phyloP scores from a whole-genome alignment of 2,888 invertebrate genomes.

The Chorisops tibialis region DNA sequence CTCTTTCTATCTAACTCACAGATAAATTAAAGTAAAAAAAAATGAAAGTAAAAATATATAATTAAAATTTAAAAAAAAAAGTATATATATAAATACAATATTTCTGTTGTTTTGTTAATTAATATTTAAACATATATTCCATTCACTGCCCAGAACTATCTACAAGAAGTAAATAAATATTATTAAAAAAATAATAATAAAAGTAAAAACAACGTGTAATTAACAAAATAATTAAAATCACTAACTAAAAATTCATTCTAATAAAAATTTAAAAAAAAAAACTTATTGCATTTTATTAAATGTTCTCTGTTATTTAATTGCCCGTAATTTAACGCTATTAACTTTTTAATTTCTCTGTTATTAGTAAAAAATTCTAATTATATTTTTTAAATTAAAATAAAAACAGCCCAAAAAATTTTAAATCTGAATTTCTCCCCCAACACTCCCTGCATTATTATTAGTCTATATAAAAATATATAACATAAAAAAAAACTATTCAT shows the following conservation, averaged over 20 bases:
- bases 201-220: background rate
- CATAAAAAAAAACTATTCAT: too few species aligned
- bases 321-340: too few species aligned
- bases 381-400: too few species aligned
- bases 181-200: background rate
- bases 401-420: too few species aligned
- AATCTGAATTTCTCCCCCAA: too few species aligned
- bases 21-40: conserved; percentile 18
- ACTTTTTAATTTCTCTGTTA: too few species aligned
- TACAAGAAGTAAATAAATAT: conserved; percentile 7
- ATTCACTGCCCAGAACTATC: conserved; percentile 31
- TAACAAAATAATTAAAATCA: background rate
- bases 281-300: background rate
- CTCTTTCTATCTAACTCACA: conserved; percentile 18
- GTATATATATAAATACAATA: conserved; percentile 24
- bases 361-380: too few species aligned
- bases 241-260: background rate
- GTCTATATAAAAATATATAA: too few species aligned
- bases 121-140: conserved; percentile 31
- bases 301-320: too few species aligned
- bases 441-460: too few species aligned
- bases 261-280: background rate
- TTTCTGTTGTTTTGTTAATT: conserved; percentile 29
- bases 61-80: background rate
- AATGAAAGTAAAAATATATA: background rate